phyloP scores from a whole-genome alignment of 2,888 invertebrate genomes.

The Congeria kusceri region DNA sequence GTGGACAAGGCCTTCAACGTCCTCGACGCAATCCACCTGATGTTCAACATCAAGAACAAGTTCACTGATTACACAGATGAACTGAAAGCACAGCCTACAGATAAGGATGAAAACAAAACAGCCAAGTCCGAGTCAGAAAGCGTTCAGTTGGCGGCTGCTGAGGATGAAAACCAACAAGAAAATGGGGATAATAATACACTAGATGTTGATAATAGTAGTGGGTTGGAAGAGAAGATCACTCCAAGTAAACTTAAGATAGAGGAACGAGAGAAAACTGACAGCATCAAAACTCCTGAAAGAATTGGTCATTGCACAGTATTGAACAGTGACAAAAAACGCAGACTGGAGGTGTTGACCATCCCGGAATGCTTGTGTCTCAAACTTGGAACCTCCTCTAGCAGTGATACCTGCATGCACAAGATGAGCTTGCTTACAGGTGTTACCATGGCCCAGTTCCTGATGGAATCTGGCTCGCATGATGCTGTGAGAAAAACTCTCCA shows the following conservation, averaged over 20 bases:
- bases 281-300: constrained; percentile 42
- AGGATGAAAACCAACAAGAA: constrained; percentile 8
- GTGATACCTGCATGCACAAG: too few relatives aligned
- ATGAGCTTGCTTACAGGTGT: too few relatives aligned
- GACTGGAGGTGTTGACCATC: constrained; percentile 33
- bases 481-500: background rate
- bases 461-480: too few relatives aligned
- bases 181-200: constrained; percentile 3
- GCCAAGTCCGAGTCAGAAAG: background rate
- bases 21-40: constrained; percentile 33
- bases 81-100: constrained; percentile 10
- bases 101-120: constrained; percentile 6
- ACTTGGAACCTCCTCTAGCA: too few relatives aligned
- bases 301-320: constrained; percentile 22
- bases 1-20: constrained; percentile 32
- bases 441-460: too few relatives aligned
- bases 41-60: constrained; percentile 29
- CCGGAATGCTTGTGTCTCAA: constrained; percentile 51
- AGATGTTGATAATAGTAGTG: constrained; percentile 41
- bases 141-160: background rate
- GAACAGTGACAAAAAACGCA: constrained; percentile 36
- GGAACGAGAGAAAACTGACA: background rate
- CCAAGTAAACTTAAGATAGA: constrained; percentile 11
- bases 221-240: constrained; percentile 41
- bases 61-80: background rate